phyloP scores from a whole-genome alignment of 2,113 vertebrate genomes.

The Nothobranchius kuhntae region DNA sequence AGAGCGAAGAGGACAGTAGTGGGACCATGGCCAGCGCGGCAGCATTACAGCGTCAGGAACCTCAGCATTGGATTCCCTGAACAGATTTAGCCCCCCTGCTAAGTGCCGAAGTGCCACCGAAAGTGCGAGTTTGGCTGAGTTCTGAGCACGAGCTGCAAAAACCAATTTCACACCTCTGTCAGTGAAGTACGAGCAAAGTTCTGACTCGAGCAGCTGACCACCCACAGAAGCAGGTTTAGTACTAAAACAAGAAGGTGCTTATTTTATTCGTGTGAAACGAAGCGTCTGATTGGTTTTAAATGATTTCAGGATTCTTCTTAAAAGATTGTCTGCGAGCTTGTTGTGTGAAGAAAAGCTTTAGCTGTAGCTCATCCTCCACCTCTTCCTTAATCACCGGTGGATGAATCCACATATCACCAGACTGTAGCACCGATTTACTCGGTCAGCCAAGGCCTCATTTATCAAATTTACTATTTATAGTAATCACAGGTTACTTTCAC shows the following conservation, averaged over 20 bases:
- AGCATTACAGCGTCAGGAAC: conserved; percentile 52
- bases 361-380: neutral
- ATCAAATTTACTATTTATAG: neutral
- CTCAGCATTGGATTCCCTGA: conserved; percentile 52
- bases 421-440: neutral
- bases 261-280: neutral
- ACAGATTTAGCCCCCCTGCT: conserved; percentile 47
- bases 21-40: conserved; percentile 55
- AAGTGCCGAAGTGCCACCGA: conserved; percentile 4
- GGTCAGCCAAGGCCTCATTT: neutral
- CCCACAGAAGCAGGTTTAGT: neutral
- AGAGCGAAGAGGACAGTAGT: conserved; percentile 42
- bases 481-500: neutral
- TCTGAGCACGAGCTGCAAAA: conserved; percentile 35
- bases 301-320: neutral
- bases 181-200: conserved; percentile 19
- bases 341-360: neutral
- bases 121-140: conserved; percentile 30
- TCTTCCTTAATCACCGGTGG: neutral
- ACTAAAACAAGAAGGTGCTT: no score
- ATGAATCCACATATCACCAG: neutral
- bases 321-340: neutral
- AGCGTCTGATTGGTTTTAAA: no score
- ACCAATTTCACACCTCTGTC: conserved; percentile 33
- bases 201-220: neutral